Percentiles rank a stretch among this genome's conserved stretches.
Conservation (phyloP, 1,140 invertebrate species). For the Drosophila athabasca region DNA sequence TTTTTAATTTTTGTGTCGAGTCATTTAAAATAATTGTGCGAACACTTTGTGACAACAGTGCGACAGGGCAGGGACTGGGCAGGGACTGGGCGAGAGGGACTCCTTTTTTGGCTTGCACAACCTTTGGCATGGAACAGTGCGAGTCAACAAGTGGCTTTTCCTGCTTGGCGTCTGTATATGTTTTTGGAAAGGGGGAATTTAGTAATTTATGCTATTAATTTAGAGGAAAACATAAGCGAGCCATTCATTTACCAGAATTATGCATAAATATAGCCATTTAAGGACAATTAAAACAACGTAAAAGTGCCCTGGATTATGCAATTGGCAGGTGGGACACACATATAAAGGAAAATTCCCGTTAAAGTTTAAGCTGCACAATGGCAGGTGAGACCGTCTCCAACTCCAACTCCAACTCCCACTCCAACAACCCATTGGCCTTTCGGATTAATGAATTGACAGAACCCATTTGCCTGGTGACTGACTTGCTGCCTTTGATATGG, state of each 20-base stretch:
- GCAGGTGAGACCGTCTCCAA: neutral
- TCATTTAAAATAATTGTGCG: constrained; percentile 78
- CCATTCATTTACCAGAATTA: too few species aligned
- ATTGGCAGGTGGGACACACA: too few species aligned
- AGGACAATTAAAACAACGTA: too few species aligned
- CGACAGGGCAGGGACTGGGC: neutral
- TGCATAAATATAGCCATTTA: too few species aligned
- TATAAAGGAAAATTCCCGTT: too few species aligned
- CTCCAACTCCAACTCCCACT: neutral
- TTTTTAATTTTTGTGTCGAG: constrained; percentile 73
- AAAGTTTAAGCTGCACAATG: too few species aligned
- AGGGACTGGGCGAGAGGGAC: neutral
- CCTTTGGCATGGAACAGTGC: constrained; percentile 7
- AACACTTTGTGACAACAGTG: constrained; percentile 60
- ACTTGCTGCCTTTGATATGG: constrained; percentile 52
- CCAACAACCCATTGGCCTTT: constrained; percentile 14
- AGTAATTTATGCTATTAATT: constrained; percentile 6
- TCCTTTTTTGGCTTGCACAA: constrained; percentile 26
- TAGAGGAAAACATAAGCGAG: neutral
- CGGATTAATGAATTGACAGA: constrained; percentile 19
- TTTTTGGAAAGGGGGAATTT: constrained; percentile 12
- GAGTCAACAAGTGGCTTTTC: constrained; percentile 64
- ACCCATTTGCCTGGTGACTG: constrained; percentile 10
- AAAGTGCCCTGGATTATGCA: too few species aligned
- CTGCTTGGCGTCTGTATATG: constrained; percentile 15